These are phyloP conservation scores for Strix aluco DNA, from an alignment of 2,113 vertebrate genomes.

Conservation along the genomic window DNA sequence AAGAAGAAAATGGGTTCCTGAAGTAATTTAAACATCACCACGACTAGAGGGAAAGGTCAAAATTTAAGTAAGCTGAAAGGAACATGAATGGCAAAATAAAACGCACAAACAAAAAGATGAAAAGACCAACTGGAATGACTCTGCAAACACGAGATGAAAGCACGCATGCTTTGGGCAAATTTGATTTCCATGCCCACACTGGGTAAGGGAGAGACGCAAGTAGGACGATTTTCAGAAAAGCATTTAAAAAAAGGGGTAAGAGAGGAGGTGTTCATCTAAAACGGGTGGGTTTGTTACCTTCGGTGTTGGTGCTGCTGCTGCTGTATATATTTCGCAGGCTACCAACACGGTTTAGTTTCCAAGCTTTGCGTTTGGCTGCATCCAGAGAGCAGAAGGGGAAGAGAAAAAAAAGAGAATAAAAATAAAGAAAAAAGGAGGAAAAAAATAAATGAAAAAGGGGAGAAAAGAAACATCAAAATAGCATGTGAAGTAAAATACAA, in stretches of 20 bases:
- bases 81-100: conserved; percentile 76
- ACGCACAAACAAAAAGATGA: conserved; percentile 66
- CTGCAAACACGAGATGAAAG: conserved; percentile 57
- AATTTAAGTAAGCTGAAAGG: conserved; percentile 81
- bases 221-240: background rate
- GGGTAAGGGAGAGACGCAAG: background rate
- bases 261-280: background rate
- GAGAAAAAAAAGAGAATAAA: conserved; percentile 61
- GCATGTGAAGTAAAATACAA: conserved; percentile 62
- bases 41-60: conserved; percentile 79
- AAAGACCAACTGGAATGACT: conserved; percentile 57
- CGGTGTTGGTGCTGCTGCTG: conserved; percentile 87
- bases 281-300: conserved; percentile 81
- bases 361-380: conserved; percentile 93
- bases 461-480: conserved; percentile 75
- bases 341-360: conserved; percentile 94
- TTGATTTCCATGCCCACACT: background rate
- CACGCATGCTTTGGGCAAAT: conserved; percentile 71
- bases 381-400: conserved; percentile 84
- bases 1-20: conserved; percentile 73
- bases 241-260: background rate
- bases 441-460: conserved; percentile 57
- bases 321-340: conserved; percentile 94
- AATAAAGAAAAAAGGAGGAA: conserved; percentile 51
- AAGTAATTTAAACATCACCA: conserved; percentile 81